Conservation (phyloP, 2,797 vertebrate species). For the Chaunax sp. region DNA sequence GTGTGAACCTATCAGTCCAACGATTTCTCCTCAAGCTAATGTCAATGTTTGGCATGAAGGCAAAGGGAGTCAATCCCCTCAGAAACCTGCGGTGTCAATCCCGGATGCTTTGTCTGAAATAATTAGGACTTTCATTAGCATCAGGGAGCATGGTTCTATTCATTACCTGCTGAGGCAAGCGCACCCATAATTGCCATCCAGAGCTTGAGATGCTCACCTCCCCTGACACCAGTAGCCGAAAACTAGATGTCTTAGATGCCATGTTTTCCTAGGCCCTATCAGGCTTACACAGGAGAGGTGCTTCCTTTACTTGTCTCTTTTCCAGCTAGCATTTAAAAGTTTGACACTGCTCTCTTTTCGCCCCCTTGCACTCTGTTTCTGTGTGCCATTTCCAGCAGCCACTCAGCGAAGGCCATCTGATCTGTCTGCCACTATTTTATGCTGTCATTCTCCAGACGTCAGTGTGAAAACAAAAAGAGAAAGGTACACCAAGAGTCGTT, state of each 20-base stretch:
- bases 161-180: conserved; percentile 59
- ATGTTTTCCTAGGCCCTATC: conserved; percentile 58
- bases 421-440: conserved; percentile 46
- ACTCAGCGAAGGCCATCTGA: conserved; percentile 45
- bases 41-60: conserved; percentile 55
- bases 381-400: conserved; percentile 49
- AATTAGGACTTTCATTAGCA: conserved; percentile 79
- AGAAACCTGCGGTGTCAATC: conserved; percentile 61
- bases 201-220: conserved; percentile 55
- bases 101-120: conserved; percentile 72
- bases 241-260: conserved; percentile 59
- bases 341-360: conserved; percentile 25
- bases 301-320: conserved; percentile 44
- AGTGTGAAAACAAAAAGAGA: conserved; percentile 23
- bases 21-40: conserved; percentile 66
- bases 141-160: conserved; percentile 52
- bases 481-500: conserved; percentile 29
- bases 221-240: conserved; percentile 48
- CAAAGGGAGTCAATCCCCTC: conserved; percentile 55
- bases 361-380: conserved; percentile 26
- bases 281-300: conserved; percentile 47
- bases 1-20: conserved; percentile 61
- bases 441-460: conserved; percentile 51
- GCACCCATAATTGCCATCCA: conserved; percentile 67
- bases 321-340: conserved; percentile 58